phyloP scores from a whole-genome alignment of 2,797 vertebrate genomes.

The Somateria mollissima region DNA sequence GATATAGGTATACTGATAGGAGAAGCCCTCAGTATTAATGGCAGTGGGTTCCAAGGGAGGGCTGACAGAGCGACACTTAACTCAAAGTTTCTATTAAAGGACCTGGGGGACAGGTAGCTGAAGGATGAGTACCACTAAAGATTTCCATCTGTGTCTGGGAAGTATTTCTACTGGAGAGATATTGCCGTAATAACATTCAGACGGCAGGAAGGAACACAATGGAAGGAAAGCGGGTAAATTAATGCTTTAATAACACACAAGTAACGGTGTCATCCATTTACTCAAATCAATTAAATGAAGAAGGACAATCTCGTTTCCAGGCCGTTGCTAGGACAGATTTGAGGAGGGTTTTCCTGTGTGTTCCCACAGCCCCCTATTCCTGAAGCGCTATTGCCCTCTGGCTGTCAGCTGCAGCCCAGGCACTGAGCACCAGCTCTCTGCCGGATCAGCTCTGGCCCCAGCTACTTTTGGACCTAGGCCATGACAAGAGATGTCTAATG shows the following conservation, averaged over 20 bases:
- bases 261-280: slow-evolving; percentile 55
- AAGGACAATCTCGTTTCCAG: slow-evolving; percentile 35
- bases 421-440: not conserved
- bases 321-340: slow-evolving; percentile 48
- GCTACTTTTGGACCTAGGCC: not conserved
- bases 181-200: not conserved
- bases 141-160: not conserved
- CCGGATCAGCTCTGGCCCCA: not conserved
- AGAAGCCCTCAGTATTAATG: not conserved
- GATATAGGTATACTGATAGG: not conserved
- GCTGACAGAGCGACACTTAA: not conserved
- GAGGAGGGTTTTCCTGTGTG: not conserved
- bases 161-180: not conserved
- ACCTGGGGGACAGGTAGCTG: not conserved
- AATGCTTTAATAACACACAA: slow-evolving; percentile 71
- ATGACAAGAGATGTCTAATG: not conserved
- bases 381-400: slow-evolving; percentile 69
- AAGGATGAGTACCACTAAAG: not conserved
- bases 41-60: not conserved
- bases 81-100: not conserved
- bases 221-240: slow-evolving; percentile 31
- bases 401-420: slow-evolving; percentile 26
- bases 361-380: not conserved
- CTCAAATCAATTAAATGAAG: slow-evolving; percentile 59
- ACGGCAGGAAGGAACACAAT: not conserved